Evolutionary conservation across 2,113 vertebrate genomes (phyloP).

Genomic region (Numida meleagris): DNA sequence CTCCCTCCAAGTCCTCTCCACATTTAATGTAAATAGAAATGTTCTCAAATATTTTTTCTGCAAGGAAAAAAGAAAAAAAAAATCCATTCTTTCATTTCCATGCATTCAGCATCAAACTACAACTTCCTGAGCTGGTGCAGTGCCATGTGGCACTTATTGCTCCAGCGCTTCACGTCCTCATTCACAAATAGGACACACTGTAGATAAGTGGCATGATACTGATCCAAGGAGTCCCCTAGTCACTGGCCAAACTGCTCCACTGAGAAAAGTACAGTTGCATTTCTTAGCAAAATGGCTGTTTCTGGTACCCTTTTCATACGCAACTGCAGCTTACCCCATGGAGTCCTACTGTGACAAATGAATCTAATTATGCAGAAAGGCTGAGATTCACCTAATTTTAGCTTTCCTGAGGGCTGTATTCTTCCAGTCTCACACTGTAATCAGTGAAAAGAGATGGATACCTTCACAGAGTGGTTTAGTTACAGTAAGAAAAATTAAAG

Average conservation of each 20-base stretch:
- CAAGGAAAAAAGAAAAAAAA: not conserved
- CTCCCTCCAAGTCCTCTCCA: not conserved
- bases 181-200: not conserved
- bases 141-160: accelerated
- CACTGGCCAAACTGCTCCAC: not conserved
- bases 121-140: not conserved
- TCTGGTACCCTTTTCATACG: not conserved
- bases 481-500: not conserved
- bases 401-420: not conserved
- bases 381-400: not conserved
- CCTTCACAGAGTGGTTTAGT: not conserved
- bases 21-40: not conserved
- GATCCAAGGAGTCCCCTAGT: not conserved
- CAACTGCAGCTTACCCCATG: not conserved
- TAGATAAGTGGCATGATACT: not conserved
- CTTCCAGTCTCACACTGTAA: not conserved
- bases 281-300: not conserved
- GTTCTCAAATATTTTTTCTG: not conserved
- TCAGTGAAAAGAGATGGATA: not conserved
- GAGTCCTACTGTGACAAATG: not conserved
- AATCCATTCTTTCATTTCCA: not conserved
- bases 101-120: not conserved
- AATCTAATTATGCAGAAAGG: not conserved
- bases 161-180: not conserved
- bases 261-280: not conserved